phyloP scores from a whole-genome alignment of 2,888 invertebrate genomes.

The Odontothrips loti region DNA sequence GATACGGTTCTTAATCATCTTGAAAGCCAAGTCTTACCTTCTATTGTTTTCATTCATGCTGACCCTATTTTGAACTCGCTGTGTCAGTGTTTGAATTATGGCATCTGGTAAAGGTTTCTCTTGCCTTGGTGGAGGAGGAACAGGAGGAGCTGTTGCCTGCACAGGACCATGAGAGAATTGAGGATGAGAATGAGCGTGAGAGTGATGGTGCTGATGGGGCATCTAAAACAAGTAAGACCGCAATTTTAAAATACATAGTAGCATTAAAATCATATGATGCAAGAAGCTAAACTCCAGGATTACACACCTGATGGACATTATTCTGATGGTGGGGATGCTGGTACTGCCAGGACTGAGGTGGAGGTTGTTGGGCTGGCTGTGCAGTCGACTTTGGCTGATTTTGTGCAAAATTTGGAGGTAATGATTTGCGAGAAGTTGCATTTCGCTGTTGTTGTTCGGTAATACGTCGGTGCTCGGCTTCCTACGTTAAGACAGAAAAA shows the following conservation, averaged over 20 bases:
- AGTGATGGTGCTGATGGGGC: conserved; percentile 43
- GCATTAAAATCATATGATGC: background rate
- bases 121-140: conserved; percentile 46
- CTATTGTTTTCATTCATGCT: conserved; percentile 33
- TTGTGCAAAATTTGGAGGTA: conserved; percentile 8
- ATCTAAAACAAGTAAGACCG: conserved; percentile 35
- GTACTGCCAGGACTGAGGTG: conserved; percentile 31
- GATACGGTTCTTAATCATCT: background rate
- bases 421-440: conserved; percentile 34
- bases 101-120: conserved; percentile 66
- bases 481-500: conserved; percentile 56
- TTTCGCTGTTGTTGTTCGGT: conserved; percentile 57
- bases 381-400: conserved; percentile 19
- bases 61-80: conserved; percentile 60
- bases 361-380: conserved; percentile 29
- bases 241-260: background rate
- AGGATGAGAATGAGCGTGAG: conserved; percentile 30
- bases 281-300: background rate
- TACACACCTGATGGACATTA: background rate
- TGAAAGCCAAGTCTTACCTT: background rate
- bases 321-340: conserved; percentile 30
- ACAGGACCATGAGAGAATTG: conserved; percentile 46
- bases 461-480: conserved; percentile 81
- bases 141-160: conserved; percentile 45
- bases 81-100: conserved; percentile 64